phyloP scores from a whole-genome alignment of 2,888 invertebrate genomes.

The Polydrusus tereticollis region DNA sequence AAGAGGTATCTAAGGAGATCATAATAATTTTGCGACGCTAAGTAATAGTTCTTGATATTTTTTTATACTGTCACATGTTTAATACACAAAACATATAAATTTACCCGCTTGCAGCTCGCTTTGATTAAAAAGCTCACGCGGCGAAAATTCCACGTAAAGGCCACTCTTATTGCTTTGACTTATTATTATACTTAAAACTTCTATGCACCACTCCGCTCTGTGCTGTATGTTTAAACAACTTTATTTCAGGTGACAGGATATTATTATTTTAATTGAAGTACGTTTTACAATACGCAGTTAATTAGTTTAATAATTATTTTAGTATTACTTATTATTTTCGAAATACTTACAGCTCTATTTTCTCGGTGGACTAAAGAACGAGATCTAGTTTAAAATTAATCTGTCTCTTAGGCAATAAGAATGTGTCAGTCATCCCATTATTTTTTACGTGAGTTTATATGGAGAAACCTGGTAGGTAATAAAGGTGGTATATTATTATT shows the following conservation, averaged over 20 bases:
- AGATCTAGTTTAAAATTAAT: conserved; percentile 25
- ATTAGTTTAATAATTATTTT: conserved; percentile 36
- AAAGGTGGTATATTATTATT: neutral
- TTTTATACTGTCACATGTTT: conserved; percentile 7
- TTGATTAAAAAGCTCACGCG: conserved; percentile 43
- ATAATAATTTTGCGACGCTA: neutral
- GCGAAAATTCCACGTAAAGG: conserved; percentile 36
- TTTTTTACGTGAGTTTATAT: neutral
- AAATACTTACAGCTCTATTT: conserved; percentile 17
- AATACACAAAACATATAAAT: conserved; percentile 19
- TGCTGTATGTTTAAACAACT: conserved; percentile 28
- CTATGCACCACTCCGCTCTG: conserved; percentile 10
- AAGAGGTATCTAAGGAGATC: too few species aligned
- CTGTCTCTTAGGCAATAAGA: conserved; percentile 19
- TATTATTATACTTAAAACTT: conserved; percentile 16
- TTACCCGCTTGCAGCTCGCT: conserved; percentile 22
- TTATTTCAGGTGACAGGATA: conserved; percentile 42
- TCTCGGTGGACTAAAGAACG: conserved; percentile 13
- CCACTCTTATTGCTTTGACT: conserved; percentile 26
- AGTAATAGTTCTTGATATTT: neutral
- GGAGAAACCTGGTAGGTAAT: neutral
- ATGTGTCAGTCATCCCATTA: conserved; percentile 30
- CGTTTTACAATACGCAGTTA: conserved; percentile 19
- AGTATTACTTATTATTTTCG: conserved; percentile 8
- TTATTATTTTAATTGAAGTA: conserved; percentile 40